Conservation (phyloP, 2,888 invertebrate species). For the Nesidiocoris tenuis region DNA sequence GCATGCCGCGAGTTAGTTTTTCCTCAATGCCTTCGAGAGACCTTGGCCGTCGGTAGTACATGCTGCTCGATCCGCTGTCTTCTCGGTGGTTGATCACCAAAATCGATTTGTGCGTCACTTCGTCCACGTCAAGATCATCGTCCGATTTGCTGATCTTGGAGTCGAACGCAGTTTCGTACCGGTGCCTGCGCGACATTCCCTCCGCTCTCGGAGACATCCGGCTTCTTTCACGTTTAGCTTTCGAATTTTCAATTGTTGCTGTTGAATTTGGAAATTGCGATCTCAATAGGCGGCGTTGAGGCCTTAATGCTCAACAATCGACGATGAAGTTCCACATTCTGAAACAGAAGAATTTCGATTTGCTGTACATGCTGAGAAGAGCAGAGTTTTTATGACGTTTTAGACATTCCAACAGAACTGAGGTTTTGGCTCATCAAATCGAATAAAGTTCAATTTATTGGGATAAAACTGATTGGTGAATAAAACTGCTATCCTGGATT, state of each 20-base stretch:
- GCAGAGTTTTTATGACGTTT: too few relatives aligned
- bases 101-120: conserved; percentile 49
- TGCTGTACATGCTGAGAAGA: too few relatives aligned
- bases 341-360: too few relatives aligned
- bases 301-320: too few relatives aligned
- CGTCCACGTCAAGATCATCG: conserved; percentile 76
- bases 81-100: conserved; percentile 38
- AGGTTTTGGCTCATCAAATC: too few relatives aligned
- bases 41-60: conserved; percentile 37
- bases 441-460: too few relatives aligned
- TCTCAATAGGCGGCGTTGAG: too few relatives aligned
- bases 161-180: conserved; percentile 88
- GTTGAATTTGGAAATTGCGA: not conserved
- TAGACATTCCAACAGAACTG: too few relatives aligned
- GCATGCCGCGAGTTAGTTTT: conserved; percentile 43
- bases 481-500: too few relatives aligned
- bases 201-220: conserved; percentile 48
- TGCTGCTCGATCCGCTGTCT: conserved; percentile 33
- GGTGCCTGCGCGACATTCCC: conserved; percentile 53
- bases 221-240: conserved; percentile 27
- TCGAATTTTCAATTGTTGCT: not conserved
- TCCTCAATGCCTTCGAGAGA: conserved; percentile 43
- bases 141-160: conserved; percentile 80
- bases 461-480: too few relatives aligned
- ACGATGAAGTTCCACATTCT: too few relatives aligned